Base-by-base conservation (phyloP, 1,140 invertebrate genomes). In the Papilio helenus region DNA sequence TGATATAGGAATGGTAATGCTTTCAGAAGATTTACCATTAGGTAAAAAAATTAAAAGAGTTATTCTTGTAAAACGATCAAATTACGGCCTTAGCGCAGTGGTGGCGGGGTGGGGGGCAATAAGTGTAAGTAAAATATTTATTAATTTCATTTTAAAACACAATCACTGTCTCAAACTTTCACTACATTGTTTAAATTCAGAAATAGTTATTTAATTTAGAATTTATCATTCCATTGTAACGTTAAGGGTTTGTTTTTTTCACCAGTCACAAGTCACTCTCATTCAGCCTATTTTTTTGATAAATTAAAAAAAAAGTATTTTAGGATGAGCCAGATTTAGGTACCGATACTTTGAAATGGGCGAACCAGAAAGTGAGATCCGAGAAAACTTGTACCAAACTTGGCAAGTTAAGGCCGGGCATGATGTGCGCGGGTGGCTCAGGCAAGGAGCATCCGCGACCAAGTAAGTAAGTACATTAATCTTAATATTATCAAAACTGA, bases 101-200 rank as follows among this genome's bases (percentile, higher is more conserved):
- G 68, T 87, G 8, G 86, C 87, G 7, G 88, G 88, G 18, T 90
- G 88, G 87, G 88, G 88, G 16, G 12, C 83, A 3, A 73, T 84
- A 29, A 79, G 85, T 80, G 88, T 88, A 83, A 85, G 87, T 84
- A 20, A 51, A 23, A 34, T 51, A 72, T n/a, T n/a, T 9, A 55
- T 73, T 20, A 61, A 44, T 44, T 73, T 2, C 7, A 39, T 71
- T 79, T n/a, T 26, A 65, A 34, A 26, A 68, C 20, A 29, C 26
- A 34, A 68, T 68, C n/a, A n/a, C n/a, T n/a, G n/a, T n/a, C n/a
- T n/a, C n/a, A n/a, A n/a, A n/a, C n/a, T n/a, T n/a, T n/a, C n/a
- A n/a, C n/a, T n/a, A n/a, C n/a, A n/a, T n/a, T n/a, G n/a, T n/a
- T n/a, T n/a, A n/a, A n/a, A n/a, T n/a, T n/a, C n/a, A n/a, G n/a